Evolutionary conservation across 2,888 invertebrate species (phyloP), one percentile per base, ranked within the genome.

Genomic region (Cataglyphis albicans): DNA sequence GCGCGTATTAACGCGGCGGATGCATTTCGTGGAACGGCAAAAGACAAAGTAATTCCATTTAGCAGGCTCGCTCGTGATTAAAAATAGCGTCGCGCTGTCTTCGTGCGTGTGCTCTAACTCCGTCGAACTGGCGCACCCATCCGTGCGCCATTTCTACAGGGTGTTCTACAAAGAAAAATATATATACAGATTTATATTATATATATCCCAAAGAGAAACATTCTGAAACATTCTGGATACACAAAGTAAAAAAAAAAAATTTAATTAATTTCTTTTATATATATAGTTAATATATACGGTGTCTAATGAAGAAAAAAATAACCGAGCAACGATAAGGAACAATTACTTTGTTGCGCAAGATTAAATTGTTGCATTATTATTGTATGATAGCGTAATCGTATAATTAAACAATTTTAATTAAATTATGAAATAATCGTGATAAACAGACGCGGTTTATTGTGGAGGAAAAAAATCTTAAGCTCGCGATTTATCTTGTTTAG

Each of bases 1-100:
- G 35, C 18, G 78, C 59, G 59, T 48, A 25, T 76, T 67, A 76
- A 38, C 59, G 57, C 70, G 57, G 29, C 6, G 78, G 44, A 59
- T 78, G 70, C 72, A 80, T 72, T 80, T 72, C 72, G 72, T 44
- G 59, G 72, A 80, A 80, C 35, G 59, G 78, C 59, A 72, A 80
- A 80, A 80, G 78, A 80, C 72, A 80, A 80, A 80, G 78, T 80
- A 80, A 80, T 80, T 80, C 72, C 78, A 80, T 80, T 80, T 80
- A 80, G 78, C 72, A 70, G 78, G 35, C 78, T 72, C 59, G 78
- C 72, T 80, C 78, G 78, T 25, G 78, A 80, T 80, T 59, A 80
- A 80, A 80, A 80, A 80, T 80, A 80, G 72, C 78, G 59, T 61
- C 78, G 59, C 70, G 72, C 25, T 55, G 55, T 70, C 78, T 80